phyloP scores from a whole-genome alignment of 2,797 vertebrate species.

The Sitta carolinensis region DNA sequence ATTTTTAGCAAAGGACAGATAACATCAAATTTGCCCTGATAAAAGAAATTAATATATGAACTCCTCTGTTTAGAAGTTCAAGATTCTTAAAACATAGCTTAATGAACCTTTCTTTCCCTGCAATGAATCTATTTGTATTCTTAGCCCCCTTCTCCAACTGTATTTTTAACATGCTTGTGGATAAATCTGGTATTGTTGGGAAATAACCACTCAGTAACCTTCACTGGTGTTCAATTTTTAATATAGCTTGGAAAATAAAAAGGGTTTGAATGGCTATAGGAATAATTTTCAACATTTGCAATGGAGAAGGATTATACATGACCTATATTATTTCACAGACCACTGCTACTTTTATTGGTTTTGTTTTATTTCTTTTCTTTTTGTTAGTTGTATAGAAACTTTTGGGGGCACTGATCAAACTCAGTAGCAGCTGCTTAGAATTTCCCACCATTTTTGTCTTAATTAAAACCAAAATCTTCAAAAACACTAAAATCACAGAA shows the following conservation, averaged over 20 bases:
- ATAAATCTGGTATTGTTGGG: background rate
- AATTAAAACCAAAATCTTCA: no score
- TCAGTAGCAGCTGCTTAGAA: background rate
- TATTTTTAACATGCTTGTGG: background rate
- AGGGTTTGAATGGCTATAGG: background rate
- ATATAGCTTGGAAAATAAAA: background rate
- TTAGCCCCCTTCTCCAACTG: background rate
- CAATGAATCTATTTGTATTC: background rate
- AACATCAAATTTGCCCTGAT: constrained; percentile 16
- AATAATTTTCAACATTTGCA: background rate
- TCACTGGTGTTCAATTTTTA: background rate
- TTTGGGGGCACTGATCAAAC: background rate
- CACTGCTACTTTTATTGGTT: background rate
- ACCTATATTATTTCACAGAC: background rate
- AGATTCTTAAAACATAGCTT: background rate
- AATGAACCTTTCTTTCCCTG: background rate
- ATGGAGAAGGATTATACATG: background rate
- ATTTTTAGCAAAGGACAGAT: constrained; percentile 39
- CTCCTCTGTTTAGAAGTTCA: background rate
- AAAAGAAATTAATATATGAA: constrained; percentile 48
- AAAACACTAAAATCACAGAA: background rate
- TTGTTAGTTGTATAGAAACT: background rate
- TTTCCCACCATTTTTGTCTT: background rate
- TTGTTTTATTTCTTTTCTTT: background rate
- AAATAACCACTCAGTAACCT: background rate